Percentiles rank a stretch among this genome's conserved stretches.
phyloP scores from a whole-genome alignment of 2,888 invertebrate genomes.

The Bombyx huttoni region DNA sequence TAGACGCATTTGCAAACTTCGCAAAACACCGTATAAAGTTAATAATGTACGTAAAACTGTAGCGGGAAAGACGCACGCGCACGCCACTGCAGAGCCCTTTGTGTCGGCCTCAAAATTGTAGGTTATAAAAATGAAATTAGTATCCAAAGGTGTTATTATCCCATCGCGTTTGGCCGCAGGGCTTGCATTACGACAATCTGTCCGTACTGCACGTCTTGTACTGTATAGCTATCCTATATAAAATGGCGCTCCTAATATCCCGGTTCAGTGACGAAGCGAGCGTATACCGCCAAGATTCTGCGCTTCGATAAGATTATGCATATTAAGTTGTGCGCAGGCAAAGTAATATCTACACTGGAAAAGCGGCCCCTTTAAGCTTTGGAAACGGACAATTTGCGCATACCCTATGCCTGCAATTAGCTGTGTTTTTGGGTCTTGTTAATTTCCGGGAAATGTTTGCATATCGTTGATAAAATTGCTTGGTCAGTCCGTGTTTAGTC shows the following conservation, averaged over 20 bases:
- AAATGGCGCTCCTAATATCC: slow-evolving; percentile 73
- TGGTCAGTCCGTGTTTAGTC: not conserved
- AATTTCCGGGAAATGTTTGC: slow-evolving; percentile 40
- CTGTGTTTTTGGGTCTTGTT: slow-evolving; percentile 29
- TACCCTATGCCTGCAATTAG: slow-evolving; percentile 34
- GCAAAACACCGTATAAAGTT: slow-evolving; percentile 71
- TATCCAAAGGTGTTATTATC: slow-evolving; percentile 72
- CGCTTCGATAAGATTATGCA: slow-evolving; percentile 71
- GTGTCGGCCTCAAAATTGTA: slow-evolving; percentile 73
- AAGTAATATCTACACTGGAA: slow-evolving; percentile 67
- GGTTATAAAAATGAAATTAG: slow-evolving; percentile 74
- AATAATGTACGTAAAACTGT: slow-evolving; percentile 67
- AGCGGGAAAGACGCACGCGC: slow-evolving; percentile 54
- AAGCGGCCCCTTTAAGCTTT: slow-evolving; percentile 50
- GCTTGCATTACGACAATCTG: slow-evolving; percentile 73
- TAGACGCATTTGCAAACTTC: slow-evolving; percentile 66
- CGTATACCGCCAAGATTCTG: slow-evolving; percentile 64
- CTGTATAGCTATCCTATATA: slow-evolving; percentile 72
- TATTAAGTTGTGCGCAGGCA: slow-evolving; percentile 68
- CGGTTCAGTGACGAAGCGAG: slow-evolving; percentile 62
- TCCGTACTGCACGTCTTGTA: slow-evolving; percentile 72
- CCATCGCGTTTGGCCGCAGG: slow-evolving; percentile 71
- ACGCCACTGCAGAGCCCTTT: slow-evolving; percentile 70
- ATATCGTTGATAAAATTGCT: slow-evolving; percentile 12
- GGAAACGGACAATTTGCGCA: slow-evolving; percentile 51